A percentile compares a stretch with the other conserved stretches of the same genome.
These are phyloP conservation scores for Urosaurus nigricauda DNA, from an alignment of 2,797 vertebrate genomes.

Conservation along the genomic window DNA sequence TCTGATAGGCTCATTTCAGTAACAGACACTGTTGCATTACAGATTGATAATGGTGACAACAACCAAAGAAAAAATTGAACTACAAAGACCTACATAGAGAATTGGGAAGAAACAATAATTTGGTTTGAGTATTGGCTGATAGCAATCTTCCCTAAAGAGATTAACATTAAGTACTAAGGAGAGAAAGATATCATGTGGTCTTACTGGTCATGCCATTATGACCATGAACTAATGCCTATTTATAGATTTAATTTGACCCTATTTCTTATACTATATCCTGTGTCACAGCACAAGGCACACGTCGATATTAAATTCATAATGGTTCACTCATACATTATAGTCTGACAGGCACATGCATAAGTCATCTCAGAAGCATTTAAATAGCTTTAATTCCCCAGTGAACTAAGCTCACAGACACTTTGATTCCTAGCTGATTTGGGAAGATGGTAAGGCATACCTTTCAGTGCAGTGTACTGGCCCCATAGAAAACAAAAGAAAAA, in stretches of 20 bases:
- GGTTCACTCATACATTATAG: background rate
- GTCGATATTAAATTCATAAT: background rate
- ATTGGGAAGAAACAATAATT: background rate
- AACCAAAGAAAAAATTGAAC: background rate
- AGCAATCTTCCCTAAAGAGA: background rate
- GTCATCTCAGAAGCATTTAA: background rate
- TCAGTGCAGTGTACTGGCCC: no score
- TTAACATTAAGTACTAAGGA: no score
- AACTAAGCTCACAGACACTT: background rate
- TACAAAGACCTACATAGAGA: background rate
- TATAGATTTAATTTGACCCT: slow-evolving; percentile 38
- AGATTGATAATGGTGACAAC: background rate
- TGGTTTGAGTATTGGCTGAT: background rate
- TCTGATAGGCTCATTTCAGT: background rate
- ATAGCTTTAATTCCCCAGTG: background rate
- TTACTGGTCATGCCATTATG: background rate
- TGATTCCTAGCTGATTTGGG: background rate
- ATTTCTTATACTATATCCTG: slow-evolving; percentile 36
- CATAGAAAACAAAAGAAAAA: background rate
- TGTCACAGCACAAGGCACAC: slow-evolving; percentile 8
- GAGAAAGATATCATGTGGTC: background rate
- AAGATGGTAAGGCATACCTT: background rate
- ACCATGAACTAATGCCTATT: background rate
- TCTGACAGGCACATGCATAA: background rate
- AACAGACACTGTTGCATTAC: background rate